phyloP scores from a whole-genome alignment of 2,113 vertebrate genomes.

The Amphiprion percula region DNA sequence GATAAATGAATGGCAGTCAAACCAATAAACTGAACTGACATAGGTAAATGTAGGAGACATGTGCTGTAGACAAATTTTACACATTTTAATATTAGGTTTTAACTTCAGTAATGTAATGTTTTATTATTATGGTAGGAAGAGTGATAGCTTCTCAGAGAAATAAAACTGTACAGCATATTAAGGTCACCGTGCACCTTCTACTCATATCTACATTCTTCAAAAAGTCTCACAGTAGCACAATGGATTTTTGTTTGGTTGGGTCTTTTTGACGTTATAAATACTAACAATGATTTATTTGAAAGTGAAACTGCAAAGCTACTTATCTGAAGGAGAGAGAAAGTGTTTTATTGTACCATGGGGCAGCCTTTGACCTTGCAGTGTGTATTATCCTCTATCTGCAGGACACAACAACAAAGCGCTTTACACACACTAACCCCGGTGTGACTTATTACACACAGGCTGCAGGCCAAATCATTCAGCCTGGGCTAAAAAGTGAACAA shows the following conservation, averaged over 20 bases:
- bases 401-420: slow-evolving; percentile 26
- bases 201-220: background rate
- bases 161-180: background rate
- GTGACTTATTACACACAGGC: background rate
- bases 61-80: too few species aligned
- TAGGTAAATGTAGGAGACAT: too few species aligned
- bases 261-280: background rate
- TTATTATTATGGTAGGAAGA: background rate
- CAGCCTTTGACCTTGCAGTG: slow-evolving; percentile 57
- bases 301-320: background rate
- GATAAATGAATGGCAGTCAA: background rate
- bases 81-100: too few species aligned
- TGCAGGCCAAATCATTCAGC: background rate
- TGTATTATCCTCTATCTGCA: slow-evolving; percentile 44
- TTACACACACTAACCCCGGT: slow-evolving; percentile 11
- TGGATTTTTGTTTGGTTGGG: background rate
- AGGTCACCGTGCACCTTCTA: background rate
- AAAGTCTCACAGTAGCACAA: background rate
- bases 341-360: slow-evolving; percentile 10
- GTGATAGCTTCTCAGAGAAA: background rate
- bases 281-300: background rate
- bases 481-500: background rate
- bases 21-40: too few species aligned
- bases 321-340: slow-evolving; percentile 14
- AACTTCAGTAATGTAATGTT: background rate